Percentiles rank a stretch among this genome's conserved stretches.
Evolutionary conservation across 2,797 vertebrate species (phyloP).

Genomic region (Sebastes melanostomus): DNA sequence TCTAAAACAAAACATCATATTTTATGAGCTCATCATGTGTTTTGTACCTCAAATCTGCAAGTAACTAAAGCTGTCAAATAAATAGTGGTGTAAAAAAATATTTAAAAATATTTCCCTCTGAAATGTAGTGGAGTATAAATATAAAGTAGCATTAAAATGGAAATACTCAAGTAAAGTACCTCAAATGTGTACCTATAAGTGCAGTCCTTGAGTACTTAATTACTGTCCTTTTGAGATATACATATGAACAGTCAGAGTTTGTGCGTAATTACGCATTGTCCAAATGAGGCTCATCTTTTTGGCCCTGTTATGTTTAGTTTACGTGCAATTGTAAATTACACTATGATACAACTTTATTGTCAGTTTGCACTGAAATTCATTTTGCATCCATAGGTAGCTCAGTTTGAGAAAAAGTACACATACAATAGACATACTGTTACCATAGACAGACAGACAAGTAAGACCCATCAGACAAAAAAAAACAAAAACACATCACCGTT

Average conservation of each 20-base stretch:
- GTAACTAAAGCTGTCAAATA: not conserved
- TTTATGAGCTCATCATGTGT: not conserved
- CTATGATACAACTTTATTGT: too few species aligned
- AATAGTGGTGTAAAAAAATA: not conserved
- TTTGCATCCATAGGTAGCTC: too few species aligned
- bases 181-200: not conserved
- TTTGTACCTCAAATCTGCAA: not conserved
- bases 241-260: not conserved
- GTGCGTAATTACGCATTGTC: slow-evolving; percentile 23
- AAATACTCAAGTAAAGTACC: not conserved
- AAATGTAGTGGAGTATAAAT: not conserved
- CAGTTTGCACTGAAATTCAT: too few species aligned
- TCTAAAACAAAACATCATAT: not conserved
- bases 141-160: not conserved
- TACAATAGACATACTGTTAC: too few species aligned
- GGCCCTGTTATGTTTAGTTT: not conserved
- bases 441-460: too few species aligned
- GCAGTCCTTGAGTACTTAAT: too few species aligned
- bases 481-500: too few species aligned
- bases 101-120: not conserved
- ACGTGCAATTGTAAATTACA: not conserved
- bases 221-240: too few species aligned
- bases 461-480: too few species aligned
- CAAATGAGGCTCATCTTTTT: not conserved
- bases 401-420: too few species aligned